Percentiles rank a stretch among this genome's conserved stretches.
Conservation (phyloP, 2,797 vertebrate species). For the Graptemys geographica region DNA sequence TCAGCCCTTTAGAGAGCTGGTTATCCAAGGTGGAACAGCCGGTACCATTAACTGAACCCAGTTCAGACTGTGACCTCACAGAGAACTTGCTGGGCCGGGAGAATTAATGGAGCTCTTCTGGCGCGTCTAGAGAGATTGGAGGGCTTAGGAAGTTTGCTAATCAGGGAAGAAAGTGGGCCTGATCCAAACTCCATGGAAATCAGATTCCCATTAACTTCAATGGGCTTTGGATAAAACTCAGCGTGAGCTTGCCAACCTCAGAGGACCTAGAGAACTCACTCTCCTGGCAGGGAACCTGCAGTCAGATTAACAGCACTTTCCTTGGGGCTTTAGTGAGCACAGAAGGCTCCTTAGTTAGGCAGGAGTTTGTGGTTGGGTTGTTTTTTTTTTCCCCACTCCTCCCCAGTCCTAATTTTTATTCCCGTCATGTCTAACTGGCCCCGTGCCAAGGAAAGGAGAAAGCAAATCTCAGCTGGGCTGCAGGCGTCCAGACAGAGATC, state of each 20-base stretch:
- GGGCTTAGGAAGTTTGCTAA: neutral
- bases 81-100: neutral
- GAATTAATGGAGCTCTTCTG: neutral
- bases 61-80: neutral
- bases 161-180: neutral
- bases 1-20: neutral
- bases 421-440: slow-evolving; percentile 27
- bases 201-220: neutral
- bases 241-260: neutral
- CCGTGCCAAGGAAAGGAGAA: slow-evolving; percentile 42
- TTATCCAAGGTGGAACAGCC: neutral
- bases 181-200: neutral
- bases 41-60: neutral
- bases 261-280: neutral
- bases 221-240: neutral
- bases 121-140: neutral
- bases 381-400: neutral
- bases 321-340: neutral
- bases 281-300: neutral
- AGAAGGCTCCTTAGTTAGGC: no score
- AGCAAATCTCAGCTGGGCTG: slow-evolving; percentile 63
- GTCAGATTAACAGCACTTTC: neutral
- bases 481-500: slow-evolving; percentile 65
- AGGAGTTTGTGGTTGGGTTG: neutral
- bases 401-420: slow-evolving; percentile 56